Base-by-base conservation (phyloP, 2,797 vertebrate genomes). In the Cuniculus paca region DNA sequence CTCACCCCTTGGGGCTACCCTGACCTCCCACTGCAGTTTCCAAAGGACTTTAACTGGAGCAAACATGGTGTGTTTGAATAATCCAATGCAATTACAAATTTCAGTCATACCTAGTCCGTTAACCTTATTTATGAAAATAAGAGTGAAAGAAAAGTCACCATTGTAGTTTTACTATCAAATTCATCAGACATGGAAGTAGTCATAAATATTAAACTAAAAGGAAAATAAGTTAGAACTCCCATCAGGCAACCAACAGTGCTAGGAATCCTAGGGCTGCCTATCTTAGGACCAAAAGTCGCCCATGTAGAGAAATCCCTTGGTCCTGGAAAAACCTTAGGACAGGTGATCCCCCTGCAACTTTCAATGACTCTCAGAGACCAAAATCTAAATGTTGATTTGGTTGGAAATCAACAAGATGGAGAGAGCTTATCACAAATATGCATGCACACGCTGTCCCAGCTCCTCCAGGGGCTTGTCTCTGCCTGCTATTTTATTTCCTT, bases 391-490 rank as follows among this genome's bases (percentile, higher is more conserved):
- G n/a, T 4, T 36, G 36, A 39, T 74, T n/a, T 6, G 4, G 48
- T 5, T 74, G 50, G 83, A 91, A 84, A 61, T 60, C 56, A 56
- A 16, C 79, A 63, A 34, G 39, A 28, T 48, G 31, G 42, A 82
- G 83, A 82, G 68, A 28, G 36, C 14, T 39, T 42, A n/a, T 63
- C 48, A 48, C 48, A 42, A 26, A 42, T 3, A 22, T 17, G 0
- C 1, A 0, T 5, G 5, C 0, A 3, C 26, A 42, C 31, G 9
- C 31, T n/a, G 28, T 8, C 13, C 39, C 26, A 0, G 3, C 13
- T 1, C 6, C 5, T 7, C 31, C 3, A 1, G 0, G 16, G 36
- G 5, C 54, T 52, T n/a, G 0, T 19, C 19, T 13, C 34, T 0
- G 56, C 50, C 16, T 28, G 81, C 75, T 65, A 4, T 45, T 36